phyloP scores from a whole-genome alignment of 1,140 invertebrate genomes.

The Globodera ellingtonae region DNA sequence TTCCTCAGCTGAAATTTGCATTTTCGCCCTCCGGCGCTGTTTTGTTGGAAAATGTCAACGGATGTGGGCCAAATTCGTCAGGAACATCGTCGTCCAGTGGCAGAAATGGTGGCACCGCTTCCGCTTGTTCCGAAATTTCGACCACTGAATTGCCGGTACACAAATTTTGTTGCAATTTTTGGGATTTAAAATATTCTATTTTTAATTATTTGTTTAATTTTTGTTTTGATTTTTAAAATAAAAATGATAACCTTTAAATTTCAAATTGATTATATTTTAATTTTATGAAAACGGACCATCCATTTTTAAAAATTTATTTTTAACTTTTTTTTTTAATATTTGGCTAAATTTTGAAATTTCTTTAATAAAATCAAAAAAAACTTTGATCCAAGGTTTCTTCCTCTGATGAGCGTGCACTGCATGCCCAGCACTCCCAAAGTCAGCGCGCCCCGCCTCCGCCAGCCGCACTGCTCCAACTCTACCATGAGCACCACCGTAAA shows the following conservation, averaged over 20 bases:
- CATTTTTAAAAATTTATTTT: background rate
- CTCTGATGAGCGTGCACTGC: background rate
- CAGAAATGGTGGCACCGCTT: constrained; percentile 1
- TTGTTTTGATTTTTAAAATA: no score
- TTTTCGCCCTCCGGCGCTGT: background rate
- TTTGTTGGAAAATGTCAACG: background rate
- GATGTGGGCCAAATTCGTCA: background rate
- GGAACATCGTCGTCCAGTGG: background rate
- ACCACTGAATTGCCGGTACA: constrained; percentile 4
- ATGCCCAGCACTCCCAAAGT: background rate
- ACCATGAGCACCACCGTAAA: background rate
- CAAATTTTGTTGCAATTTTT: no score
- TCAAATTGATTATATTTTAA: no score
- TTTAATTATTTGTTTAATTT: no score
- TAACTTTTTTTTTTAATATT: background rate
- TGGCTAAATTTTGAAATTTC: background rate
- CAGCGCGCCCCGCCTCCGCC: background rate
- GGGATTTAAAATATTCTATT: no score
- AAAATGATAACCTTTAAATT: no score
- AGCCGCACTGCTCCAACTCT: constrained; percentile 8
- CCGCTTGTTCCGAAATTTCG: background rate
- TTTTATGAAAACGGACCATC: background rate
- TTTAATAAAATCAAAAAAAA: no score
- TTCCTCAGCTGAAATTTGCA: constrained; percentile 2
- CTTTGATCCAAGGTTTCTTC: background rate